Conservation (phyloP, 1,140 invertebrate species). For the Oscheius sp. region DNA sequence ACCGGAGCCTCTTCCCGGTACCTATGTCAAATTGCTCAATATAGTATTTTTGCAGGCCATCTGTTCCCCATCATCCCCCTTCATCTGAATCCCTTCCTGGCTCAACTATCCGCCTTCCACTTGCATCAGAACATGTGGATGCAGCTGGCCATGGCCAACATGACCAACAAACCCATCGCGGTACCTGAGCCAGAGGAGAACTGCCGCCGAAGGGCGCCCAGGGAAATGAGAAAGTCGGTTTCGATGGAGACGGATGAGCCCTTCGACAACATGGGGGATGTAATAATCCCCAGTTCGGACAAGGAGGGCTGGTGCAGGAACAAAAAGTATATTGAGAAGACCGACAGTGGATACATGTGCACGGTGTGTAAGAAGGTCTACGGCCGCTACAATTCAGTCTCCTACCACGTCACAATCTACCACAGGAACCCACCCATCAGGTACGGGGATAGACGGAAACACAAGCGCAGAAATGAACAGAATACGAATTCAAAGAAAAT, state of each 20-base stretch:
- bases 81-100: background rate
- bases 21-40: too few species aligned
- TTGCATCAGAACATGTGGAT: background rate
- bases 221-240: background rate
- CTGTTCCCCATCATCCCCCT: background rate
- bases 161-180: background rate
- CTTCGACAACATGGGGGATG: conserved; percentile 20
- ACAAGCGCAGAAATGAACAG: too few species aligned
- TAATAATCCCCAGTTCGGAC: conserved; percentile 6
- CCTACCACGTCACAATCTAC: conserved; percentile 60
- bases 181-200: background rate
- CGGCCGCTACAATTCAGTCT: conserved; percentile 59
- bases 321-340: conserved; percentile 60
- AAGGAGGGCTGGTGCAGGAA: conserved; percentile 55
- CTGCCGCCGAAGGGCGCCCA: background rate
- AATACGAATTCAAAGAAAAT: too few species aligned
- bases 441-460: background rate
- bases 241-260: conserved; percentile 13
- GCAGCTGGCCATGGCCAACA: background rate
- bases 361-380: conserved; percentile 46
- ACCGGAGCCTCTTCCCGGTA: background rate
- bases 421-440: conserved; percentile 59
- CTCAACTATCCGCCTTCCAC: conserved; percentile 1
- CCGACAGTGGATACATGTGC: conserved; percentile 52
- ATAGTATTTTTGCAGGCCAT: too few species aligned